phyloP scores from a whole-genome alignment of 1,140 invertebrate genomes.

The Macrostomum lignano region DNA sequence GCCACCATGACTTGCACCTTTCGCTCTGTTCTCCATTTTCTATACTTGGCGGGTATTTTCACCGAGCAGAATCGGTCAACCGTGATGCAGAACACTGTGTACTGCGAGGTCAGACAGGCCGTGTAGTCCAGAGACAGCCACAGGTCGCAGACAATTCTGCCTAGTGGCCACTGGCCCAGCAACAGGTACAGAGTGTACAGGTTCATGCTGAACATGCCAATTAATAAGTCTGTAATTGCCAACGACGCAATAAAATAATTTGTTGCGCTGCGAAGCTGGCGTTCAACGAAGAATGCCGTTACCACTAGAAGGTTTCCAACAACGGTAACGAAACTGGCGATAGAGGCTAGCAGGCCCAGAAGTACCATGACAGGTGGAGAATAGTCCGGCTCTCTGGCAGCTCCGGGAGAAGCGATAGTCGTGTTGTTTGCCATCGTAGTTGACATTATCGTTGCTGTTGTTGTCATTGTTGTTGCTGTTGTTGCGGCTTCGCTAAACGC shows the following conservation, averaged over 20 bases:
- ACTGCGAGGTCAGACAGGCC: slow-evolving; percentile 89
- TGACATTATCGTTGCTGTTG: no score
- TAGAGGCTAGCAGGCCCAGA: slow-evolving; percentile 48
- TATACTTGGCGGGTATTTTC: slow-evolving; percentile 83
- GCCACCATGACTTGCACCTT: slow-evolving; percentile 59
- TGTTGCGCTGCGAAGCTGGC: slow-evolving; percentile 80
- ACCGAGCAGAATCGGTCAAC: slow-evolving; percentile 95
- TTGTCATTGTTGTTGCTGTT: no score
- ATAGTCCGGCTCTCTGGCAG: no score
- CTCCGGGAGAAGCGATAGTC: no score
- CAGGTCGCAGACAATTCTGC: slow-evolving; percentile 73
- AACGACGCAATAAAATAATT: slow-evolving; percentile 97
- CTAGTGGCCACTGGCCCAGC: slow-evolving; percentile 69
- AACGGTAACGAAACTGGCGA: slow-evolving; percentile 66
- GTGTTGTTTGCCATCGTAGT: no score
- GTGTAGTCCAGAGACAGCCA: slow-evolving; percentile 98
- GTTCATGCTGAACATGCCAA: slow-evolving; percentile 58
- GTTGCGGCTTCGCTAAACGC: no score
- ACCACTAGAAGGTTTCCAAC: slow-evolving; percentile 83
- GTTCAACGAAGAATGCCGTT: slow-evolving; percentile 74
- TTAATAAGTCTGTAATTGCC: slow-evolving; percentile 83
- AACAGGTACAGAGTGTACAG: slow-evolving; percentile 84
- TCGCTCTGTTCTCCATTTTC: slow-evolving; percentile 77
- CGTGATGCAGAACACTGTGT: slow-evolving; percentile 89
- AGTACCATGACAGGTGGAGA: slow-evolving; percentile 1